These are phyloP conservation scores for Pollimyrus isidori DNA, from an alignment of 2,113 vertebrate species.

Conservation along the genomic window DNA sequence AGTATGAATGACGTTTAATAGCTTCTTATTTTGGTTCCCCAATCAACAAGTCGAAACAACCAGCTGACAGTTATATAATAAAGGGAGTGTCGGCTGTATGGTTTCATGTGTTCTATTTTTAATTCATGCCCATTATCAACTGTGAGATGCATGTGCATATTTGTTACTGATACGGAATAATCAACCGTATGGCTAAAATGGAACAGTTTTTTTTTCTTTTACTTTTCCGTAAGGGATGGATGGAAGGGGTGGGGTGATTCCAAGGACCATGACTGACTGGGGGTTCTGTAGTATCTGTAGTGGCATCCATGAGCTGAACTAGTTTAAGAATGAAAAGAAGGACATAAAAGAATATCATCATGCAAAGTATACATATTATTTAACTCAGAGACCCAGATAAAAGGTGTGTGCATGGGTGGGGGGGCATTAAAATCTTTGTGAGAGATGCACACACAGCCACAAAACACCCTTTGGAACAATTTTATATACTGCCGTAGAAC, in stretches of 20 bases:
- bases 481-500: background rate
- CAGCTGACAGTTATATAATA: background rate
- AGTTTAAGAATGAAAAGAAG: no score
- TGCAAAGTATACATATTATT: no score
- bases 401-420: no score
- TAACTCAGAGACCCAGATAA: background rate
- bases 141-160: background rate
- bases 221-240: no score
- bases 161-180: background rate
- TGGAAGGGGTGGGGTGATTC: no score
- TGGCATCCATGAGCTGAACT: no score
- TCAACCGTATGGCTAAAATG: no score
- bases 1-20: background rate
- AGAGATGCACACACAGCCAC: background rate
- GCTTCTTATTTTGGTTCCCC: background rate
- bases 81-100: background rate
- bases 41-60: background rate
- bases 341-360: no score
- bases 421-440: background rate
- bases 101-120: background rate
- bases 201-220: no score
- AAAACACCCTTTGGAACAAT: background rate
- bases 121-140: background rate
- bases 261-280: no score
- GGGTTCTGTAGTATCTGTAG: no score